Percentiles rank a stretch among this genome's conserved stretches.
These are phyloP conservation scores for Eupelmus urozonus DNA, from an alignment of 2,888 invertebrate genomes.

Conservation along the genomic window DNA sequence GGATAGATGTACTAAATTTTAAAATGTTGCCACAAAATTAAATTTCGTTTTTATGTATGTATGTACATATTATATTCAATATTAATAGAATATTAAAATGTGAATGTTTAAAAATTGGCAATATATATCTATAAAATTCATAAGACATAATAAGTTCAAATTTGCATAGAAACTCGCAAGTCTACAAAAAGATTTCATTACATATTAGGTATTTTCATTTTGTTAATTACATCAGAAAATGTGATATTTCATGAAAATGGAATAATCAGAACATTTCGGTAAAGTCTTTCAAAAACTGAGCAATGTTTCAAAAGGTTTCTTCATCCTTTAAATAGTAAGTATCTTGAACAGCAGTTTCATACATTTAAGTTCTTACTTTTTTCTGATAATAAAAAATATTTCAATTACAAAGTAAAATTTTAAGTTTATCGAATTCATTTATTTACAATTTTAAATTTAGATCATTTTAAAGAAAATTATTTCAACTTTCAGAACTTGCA, in stretches of 20 bases:
- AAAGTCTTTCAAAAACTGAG: slow-evolving; percentile 24
- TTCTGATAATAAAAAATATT: no score
- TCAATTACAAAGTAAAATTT: no score
- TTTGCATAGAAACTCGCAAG: slow-evolving; percentile 10
- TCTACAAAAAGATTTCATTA: neutral
- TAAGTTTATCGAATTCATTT: no score
- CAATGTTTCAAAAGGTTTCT: slow-evolving; percentile 13
- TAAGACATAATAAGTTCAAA: slow-evolving; percentile 11
- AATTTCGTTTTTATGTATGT: no score
- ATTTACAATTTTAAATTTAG: no score
- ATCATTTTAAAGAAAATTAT: no score
- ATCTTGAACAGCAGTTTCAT: no score
- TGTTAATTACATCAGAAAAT: neutral
- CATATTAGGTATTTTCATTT: neutral
- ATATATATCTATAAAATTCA: neutral
- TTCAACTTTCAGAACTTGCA: no score
- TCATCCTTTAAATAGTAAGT: neutral
- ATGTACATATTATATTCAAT: no score
- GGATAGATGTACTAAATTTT: neutral
- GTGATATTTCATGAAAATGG: no score
- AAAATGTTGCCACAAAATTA: neutral
- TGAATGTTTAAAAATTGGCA: neutral
- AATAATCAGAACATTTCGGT: no score
- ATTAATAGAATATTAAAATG: slow-evolving; percentile 5
- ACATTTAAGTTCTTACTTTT: no score